Evolutionary conservation across 2,888 invertebrate species (phyloP).

Genomic region (Patella pellucida): DNA sequence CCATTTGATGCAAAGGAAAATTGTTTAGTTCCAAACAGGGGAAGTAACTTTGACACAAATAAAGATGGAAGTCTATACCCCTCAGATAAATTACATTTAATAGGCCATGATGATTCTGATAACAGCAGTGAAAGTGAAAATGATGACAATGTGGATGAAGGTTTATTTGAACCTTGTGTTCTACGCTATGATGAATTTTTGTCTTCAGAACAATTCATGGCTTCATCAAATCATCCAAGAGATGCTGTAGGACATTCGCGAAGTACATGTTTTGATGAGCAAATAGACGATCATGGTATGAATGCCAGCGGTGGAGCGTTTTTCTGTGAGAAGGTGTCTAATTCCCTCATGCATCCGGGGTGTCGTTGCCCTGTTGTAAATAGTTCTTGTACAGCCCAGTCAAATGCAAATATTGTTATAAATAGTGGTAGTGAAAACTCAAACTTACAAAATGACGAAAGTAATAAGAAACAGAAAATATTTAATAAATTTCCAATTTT

Average conservation of each 20-base stretch:
- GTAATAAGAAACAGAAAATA: slow-evolving; percentile 56
- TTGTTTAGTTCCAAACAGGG: background rate
- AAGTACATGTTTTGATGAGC: background rate
- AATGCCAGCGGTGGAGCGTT: slow-evolving; percentile 1
- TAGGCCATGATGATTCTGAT: slow-evolving; percentile 5
- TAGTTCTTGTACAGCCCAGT: background rate
- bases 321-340: background rate
- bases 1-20: background rate
- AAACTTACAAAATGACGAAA: slow-evolving; percentile 62
- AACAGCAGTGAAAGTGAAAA: slow-evolving; percentile 43
- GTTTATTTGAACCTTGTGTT: background rate
- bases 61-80: background rate
- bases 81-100: slow-evolving; percentile 24
- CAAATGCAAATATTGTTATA: background rate
- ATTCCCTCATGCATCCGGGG: background rate
- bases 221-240: background rate
- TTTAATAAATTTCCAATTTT: slow-evolving; percentile 52
- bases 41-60: background rate
- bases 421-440: slow-evolving; percentile 30
- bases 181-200: too few relatives aligned
- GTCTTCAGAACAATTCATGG: too few relatives aligned
- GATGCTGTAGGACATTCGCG: background rate
- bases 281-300: background rate
- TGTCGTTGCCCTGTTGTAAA: background rate
- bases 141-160: slow-evolving; percentile 30